Conservation (phyloP, 2,113 vertebrate genomes). For the Dasyornis broadbenti region DNA sequence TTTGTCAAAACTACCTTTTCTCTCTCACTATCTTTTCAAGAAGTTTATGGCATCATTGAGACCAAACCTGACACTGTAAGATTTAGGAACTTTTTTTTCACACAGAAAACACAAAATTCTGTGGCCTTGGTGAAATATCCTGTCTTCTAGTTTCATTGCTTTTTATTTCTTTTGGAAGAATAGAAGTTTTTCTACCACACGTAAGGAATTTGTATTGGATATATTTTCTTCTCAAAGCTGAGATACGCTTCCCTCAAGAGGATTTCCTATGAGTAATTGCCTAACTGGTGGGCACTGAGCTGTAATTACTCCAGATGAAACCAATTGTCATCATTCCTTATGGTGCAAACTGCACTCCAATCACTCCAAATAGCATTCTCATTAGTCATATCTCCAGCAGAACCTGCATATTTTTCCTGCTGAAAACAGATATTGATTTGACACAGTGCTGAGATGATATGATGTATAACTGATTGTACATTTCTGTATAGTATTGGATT, state of each 20-base stretch:
- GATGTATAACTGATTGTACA: constrained; percentile 39
- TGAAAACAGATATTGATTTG: constrained; percentile 57
- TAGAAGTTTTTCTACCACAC: background rate
- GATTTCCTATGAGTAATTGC: constrained; percentile 8
- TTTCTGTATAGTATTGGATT: constrained; percentile 41
- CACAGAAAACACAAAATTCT: background rate
- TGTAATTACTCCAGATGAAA: constrained; percentile 43
- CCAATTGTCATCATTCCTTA: background rate
- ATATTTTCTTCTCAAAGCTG: background rate
- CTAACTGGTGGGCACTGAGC: background rate
- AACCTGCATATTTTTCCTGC: background rate
- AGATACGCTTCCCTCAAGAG: background rate
- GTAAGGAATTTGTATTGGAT: background rate
- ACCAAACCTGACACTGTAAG: background rate
- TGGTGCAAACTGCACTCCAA: background rate
- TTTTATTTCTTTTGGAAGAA: background rate
- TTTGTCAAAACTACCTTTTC: background rate
- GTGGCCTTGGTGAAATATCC: background rate
- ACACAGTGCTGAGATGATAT: constrained; percentile 19
- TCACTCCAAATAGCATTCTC: background rate
- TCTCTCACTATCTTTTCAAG: background rate
- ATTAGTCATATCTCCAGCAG: constrained; percentile 5
- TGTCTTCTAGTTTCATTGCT: background rate
- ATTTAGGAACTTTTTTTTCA: background rate
- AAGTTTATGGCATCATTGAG: background rate